phyloP scores from a whole-genome alignment of 2,797 vertebrate genomes.

The Ceryle rudis region DNA sequence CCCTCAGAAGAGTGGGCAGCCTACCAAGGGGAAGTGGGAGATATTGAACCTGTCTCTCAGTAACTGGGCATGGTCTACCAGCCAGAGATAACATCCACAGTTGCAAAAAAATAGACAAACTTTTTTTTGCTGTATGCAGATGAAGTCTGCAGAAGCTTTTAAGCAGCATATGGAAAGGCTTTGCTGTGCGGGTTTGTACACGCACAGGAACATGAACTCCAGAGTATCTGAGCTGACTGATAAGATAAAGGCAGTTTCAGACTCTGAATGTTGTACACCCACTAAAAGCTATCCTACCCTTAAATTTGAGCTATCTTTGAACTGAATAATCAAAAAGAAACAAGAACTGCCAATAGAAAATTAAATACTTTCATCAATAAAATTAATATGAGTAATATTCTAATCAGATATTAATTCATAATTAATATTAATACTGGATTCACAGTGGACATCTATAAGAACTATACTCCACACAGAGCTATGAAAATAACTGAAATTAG shows the following conservation, averaged over 20 bases:
- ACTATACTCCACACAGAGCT: accelerated
- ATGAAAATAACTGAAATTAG: neutral
- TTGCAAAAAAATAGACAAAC: neutral
- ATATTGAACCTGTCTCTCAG: neutral
- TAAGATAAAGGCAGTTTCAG: neutral
- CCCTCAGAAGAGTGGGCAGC: neutral
- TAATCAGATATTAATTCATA: neutral
- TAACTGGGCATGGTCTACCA: neutral
- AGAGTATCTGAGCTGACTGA: neutral
- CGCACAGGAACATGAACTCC: neutral
- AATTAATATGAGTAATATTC: neutral
- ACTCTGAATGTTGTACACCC: neutral
- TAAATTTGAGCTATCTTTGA: neutral
- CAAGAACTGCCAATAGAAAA: neutral
- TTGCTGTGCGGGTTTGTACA: neutral
- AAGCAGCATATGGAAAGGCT: neutral
- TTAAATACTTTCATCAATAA: neutral
- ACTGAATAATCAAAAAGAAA: neutral
- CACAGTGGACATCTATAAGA: neutral
- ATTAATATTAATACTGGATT: neutral
- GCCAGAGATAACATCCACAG: neutral
- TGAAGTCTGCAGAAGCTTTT: neutral
- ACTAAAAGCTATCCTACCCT: neutral
- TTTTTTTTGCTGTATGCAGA: neutral
- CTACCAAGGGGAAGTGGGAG: neutral